These are phyloP conservation scores for Graphium colonna DNA, from an alignment of 2,888 invertebrate genomes.

Conservation along the genomic window DNA sequence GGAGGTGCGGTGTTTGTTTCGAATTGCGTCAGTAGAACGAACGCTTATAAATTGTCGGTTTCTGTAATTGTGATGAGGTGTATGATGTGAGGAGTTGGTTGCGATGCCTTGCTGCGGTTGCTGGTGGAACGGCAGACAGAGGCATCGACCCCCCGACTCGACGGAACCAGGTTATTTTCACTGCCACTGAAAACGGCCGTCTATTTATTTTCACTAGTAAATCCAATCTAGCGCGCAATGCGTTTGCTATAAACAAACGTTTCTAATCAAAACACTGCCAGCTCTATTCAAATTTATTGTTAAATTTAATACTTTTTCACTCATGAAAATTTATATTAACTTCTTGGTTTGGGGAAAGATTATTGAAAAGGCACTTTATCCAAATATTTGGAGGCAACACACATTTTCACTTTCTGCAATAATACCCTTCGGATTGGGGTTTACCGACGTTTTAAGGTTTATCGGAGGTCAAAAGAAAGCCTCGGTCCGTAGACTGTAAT, in stretches of 20 bases:
- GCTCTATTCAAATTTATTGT: not conserved
- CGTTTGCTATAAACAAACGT: not conserved
- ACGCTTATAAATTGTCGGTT: not conserved
- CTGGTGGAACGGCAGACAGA: constrained; percentile 75
- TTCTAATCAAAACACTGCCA: not conserved
- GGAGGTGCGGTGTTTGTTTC: not conserved
- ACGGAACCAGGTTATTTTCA: constrained; percentile 52
- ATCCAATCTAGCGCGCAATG: not conserved
- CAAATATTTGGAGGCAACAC: not conserved
- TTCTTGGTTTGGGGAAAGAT: too few relatives aligned
- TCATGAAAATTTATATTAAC: not conserved
- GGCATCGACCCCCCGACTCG: constrained; percentile 69
- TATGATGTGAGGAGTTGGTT: constrained; percentile 26
- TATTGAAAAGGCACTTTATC: too few relatives aligned
- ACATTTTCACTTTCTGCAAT: not conserved
- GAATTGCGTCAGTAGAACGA: not conserved
- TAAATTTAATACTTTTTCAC: not conserved
- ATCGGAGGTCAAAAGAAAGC: not conserved
- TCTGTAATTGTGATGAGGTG: not conserved
- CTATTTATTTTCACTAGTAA: constrained; percentile 7
- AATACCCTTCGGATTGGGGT: not conserved
- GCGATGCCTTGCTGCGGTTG: constrained; percentile 74
- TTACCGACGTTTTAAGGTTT: too few relatives aligned
- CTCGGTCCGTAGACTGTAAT: not conserved
- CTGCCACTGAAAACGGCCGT: not conserved